Percentiles rank a stretch among this genome's conserved stretches.
Evolutionary conservation across 2,888 invertebrate genomes (phyloP).

Genomic region (Camptogramma bilineatum): DNA sequence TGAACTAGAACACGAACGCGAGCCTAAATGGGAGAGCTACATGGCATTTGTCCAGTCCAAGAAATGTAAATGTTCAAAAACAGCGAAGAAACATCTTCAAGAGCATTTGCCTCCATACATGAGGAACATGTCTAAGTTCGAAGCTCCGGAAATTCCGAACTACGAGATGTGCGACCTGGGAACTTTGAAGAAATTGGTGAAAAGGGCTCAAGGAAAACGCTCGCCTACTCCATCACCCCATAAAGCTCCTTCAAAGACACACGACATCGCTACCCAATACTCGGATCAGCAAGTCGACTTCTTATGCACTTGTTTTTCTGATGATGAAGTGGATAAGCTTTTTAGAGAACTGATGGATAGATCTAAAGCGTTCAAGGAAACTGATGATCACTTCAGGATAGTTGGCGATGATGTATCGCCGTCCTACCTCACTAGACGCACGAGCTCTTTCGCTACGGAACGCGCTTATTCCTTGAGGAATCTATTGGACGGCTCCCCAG

Average conservation of each 20-base stretch:
- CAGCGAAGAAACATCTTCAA: slow-evolving; percentile 64
- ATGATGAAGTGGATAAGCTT: slow-evolving; percentile 57
- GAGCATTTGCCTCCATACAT: slow-evolving; percentile 74
- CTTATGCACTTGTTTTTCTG: slow-evolving; percentile 68
- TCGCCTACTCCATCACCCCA: slow-evolving; percentile 40
- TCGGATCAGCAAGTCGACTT: slow-evolving; percentile 63
- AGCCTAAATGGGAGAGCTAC: slow-evolving; percentile 72
- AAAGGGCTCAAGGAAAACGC: slow-evolving; percentile 51
- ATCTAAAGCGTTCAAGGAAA: slow-evolving; percentile 8
- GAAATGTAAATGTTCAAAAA: slow-evolving; percentile 63
- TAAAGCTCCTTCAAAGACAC: slow-evolving; percentile 53
- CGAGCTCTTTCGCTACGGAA: slow-evolving; percentile 57
- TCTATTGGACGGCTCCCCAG: slow-evolving; percentile 56
- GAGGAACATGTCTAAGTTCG: slow-evolving; percentile 63
- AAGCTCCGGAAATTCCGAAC: slow-evolving; percentile 59
- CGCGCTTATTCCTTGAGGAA: slow-evolving; percentile 60
- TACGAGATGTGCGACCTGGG: slow-evolving; percentile 64
- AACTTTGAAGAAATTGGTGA: slow-evolving; percentile 60
- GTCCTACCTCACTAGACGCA: slow-evolving; percentile 44
- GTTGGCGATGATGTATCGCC: slow-evolving; percentile 50
- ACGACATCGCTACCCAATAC: slow-evolving; percentile 61
- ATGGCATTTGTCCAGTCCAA: slow-evolving; percentile 59
- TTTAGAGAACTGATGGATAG: slow-evolving; percentile 44
- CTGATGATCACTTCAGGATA: slow-evolving; percentile 42
- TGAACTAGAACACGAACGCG: slow-evolving; percentile 61